Base-by-base conservation (phyloP, 2,797 vertebrate genomes). In the Halcyon leucocephala region DNA sequence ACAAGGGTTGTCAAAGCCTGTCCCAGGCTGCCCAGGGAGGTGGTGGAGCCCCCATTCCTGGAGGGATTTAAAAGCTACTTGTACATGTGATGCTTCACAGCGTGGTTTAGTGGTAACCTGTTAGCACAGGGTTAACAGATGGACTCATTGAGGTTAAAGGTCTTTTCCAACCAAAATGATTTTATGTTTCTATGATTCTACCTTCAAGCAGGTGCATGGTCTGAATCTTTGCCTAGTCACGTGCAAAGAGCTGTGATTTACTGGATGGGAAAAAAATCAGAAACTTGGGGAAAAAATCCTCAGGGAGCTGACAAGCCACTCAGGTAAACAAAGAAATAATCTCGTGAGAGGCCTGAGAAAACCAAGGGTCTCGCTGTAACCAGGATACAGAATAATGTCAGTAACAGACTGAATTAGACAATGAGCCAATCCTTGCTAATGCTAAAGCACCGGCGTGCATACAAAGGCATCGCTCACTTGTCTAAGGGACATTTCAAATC, bases 251-350 rank as follows among this genome's bases (percentile, higher is more conserved):
- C 46, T 51, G 62, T 3, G 19, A 52, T 61, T 44, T 76, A 25
- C 9, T 20, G 6, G 17, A 2, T 11, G 42, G 14, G 7, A 35
- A 70, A 69, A 26, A 14, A n/a, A 2, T 1, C 26, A 46, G 17
- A 71, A 28, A 84, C 74, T 2, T 33, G 0, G 3, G 20, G 28
- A 0, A n/a, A 89, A 84, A 62, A 3, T 51, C 74, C 67, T 41
- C n/a, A 24, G 39, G 33, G 39, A 66, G n/a, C 29, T 37, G 26
- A 42, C 26, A 82, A 76, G 22, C n/a, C 0, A 1, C 74, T 87
- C 82, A 95, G 82, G 72, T 94, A 82, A 94, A 82, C 80, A 88
- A 86, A 89, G 72, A 82, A 94, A 67, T 46, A 19, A 62, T 48
- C 44, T 85, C 2, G 5, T 29, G 14, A 15, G 62, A 84, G 62